Evolutionary conservation across 2,888 invertebrate species (phyloP).

Genomic region (Ferrisia virgata): DNA sequence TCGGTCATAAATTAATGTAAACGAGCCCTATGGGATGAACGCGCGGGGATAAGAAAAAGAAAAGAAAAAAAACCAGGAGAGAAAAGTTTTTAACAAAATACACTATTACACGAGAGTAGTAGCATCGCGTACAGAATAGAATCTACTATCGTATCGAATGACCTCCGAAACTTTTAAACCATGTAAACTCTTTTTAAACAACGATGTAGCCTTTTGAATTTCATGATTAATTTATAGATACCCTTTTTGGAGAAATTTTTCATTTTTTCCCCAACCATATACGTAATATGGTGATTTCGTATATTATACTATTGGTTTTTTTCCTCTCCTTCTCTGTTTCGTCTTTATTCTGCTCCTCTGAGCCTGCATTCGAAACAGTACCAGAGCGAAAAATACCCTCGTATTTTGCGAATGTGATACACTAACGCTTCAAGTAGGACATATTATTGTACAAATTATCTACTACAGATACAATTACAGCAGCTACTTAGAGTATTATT

Average conservation of each 20-base stretch:
- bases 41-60: background rate
- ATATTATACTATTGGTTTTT: too few species aligned
- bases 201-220: slow-evolving; percentile 34
- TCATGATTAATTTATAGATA: slow-evolving; percentile 36
- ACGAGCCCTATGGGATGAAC: slow-evolving; percentile 30
- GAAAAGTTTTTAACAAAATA: slow-evolving; percentile 1
- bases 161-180: background rate
- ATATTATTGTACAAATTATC: background rate
- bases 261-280: background rate
- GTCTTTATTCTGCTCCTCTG: too few species aligned
- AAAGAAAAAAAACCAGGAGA: slow-evolving; percentile 24
- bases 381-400: too few species aligned
- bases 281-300: too few species aligned
- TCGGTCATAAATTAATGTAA: slow-evolving; percentile 38
- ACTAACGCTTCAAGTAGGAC: too few species aligned
- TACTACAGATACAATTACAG: too few species aligned
- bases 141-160: slow-evolving; percentile 29
- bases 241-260: background rate
- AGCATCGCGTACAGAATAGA: background rate
- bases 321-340: too few species aligned
- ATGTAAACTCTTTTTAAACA: background rate
- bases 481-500: too few species aligned
- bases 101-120: background rate
- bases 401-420: too few species aligned
- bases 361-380: too few species aligned